phyloP scores from a whole-genome alignment of 2,797 vertebrate genomes.

The Valencia hispanica region DNA sequence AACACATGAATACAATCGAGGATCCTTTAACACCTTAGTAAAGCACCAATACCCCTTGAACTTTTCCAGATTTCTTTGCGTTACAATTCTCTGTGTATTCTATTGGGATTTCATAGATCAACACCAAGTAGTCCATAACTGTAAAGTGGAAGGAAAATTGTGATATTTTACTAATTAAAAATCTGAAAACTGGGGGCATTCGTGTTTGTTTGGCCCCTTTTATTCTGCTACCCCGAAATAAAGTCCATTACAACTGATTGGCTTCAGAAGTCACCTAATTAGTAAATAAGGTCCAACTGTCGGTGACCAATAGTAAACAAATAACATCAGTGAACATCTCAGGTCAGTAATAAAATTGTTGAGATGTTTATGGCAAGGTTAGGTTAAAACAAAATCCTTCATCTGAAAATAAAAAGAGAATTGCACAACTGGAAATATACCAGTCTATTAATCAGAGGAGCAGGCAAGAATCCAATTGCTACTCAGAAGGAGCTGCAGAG shows the following conservation, averaged over 20 bases:
- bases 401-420: background rate
- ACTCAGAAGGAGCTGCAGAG: background rate
- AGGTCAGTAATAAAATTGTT: background rate
- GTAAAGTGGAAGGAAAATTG: background rate
- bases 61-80: background rate
- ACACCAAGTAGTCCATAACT: background rate
- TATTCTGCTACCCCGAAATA: background rate
- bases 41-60: background rate
- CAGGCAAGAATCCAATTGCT: background rate
- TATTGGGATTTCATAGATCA: background rate
- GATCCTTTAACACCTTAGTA: background rate
- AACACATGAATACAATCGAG: constrained; percentile 45
- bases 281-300: no score
- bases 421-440: background rate
- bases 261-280: no score
- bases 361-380: background rate
- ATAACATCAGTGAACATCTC: background rate
- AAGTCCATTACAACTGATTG: no score
- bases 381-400: background rate
- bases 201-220: background rate
- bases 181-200: background rate
- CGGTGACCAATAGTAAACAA: background rate
- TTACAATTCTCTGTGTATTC: no score
- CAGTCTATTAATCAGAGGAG: background rate
- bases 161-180: background rate